Base-by-base conservation (phyloP, 92 coral and sea anemone species). In the Porites divaricata region DNA sequence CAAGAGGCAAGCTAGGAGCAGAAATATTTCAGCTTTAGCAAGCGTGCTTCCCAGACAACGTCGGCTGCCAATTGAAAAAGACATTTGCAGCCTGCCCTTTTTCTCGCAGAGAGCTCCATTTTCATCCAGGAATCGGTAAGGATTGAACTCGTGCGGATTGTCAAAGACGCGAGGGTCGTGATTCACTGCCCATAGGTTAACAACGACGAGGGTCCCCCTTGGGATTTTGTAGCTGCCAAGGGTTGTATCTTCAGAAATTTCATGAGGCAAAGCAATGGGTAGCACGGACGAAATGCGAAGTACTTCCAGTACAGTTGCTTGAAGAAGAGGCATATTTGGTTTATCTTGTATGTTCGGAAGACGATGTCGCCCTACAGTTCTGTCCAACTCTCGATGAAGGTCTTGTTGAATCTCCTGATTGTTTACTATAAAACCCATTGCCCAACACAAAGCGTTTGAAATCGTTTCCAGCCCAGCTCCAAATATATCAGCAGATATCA, bases 41-140 rank as follows among this genome's bases (percentile, higher is more conserved):
- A 92, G 87, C 19, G 88, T 72, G 91, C 85, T 79, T 49, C 95
- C 95, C 66, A 84, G 89, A 52, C 95, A 92, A 54, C 93, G 93
- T 56, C 95, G 95, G 62, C 91, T 49, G 75, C 95, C 95, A 63
- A 85, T 75, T n/a, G 93, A 90, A 67, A 92, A 92, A 24, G 95
- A 86, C 17, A 92, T 19, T 20, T 81, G 71, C 48, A 63, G 20
- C 66, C 56, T 78, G 45, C 64, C 75, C 19, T 82, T 85, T 28
- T 82, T 80, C 26, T 79, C 69, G 79, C 74, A 89, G 70, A 92
- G 59, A 68, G 74, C 72, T 58, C 95, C 95, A 67, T 72, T 67
- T 73, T 86, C 85, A 56, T 89, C 74, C 41, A 87, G 24, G 78
- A 92, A 92, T 63, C 93, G 88, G 70, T 80, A 76, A 62, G 95